A percentile compares a stretch with the other conserved stretches of the same genome.
Evolutionary conservation across 2,797 vertebrate species (phyloP).

Genomic region (Hippoglossus hippoglossus): DNA sequence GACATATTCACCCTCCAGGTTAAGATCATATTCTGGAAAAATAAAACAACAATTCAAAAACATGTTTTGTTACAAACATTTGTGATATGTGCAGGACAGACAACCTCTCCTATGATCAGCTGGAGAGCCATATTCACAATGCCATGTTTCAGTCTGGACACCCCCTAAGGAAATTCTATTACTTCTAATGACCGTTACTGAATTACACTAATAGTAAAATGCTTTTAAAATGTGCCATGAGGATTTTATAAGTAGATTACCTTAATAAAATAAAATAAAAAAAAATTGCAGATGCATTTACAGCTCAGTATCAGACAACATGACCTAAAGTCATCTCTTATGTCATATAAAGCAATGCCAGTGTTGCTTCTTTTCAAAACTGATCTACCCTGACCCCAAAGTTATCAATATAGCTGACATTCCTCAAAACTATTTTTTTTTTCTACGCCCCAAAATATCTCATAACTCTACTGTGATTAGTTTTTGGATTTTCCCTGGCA

Average conservation of each 20-base stretch:
- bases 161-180: neutral
- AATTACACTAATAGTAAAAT: neutral
- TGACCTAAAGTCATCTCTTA: too few relatives aligned
- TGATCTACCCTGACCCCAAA: neutral
- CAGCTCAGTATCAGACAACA: too few relatives aligned
- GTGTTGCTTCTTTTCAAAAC: too few relatives aligned
- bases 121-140: neutral
- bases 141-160: constrained; percentile 8
- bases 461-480: neutral
- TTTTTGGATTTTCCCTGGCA: neutral
- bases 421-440: neutral
- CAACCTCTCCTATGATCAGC: neutral
- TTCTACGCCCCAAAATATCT: neutral
- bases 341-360: too few relatives aligned
- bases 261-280: too few relatives aligned
- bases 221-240: neutral
- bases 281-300: too few relatives aligned
- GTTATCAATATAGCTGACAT: neutral
- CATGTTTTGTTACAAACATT: constrained; percentile 16
- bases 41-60: constrained; percentile 8
- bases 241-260: neutral
- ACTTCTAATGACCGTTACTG: neutral
- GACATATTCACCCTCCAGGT: constrained; percentile 17
- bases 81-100: constrained; percentile 6
- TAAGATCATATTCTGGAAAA: neutral